Conservation (phyloP, 2,113 vertebrate species). For the Myanophis thanlyinensis region DNA sequence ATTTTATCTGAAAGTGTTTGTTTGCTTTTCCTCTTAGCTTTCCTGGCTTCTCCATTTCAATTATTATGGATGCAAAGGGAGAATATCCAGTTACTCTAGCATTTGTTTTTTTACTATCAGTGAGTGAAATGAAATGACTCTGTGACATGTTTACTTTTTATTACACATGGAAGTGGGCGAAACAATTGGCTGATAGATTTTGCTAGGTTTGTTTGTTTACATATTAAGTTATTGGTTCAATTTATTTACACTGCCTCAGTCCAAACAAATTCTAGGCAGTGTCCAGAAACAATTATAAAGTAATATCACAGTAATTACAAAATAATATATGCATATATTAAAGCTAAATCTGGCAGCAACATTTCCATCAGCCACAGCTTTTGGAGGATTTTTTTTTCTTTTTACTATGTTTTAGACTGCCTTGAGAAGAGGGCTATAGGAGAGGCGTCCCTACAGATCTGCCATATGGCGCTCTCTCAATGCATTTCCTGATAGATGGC, state of each 20-base stretch:
- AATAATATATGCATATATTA: not conserved
- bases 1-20: not conserved
- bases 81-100: not conserved
- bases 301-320: not conserved
- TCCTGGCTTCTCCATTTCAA: not conserved
- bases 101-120: not conserved
- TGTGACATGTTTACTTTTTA: not conserved
- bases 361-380: not conserved
- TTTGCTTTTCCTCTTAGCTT: not conserved
- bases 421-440: not conserved
- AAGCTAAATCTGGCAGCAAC: not conserved
- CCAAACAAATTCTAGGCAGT: not conserved
- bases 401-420: not conserved
- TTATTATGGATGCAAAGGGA: not conserved
- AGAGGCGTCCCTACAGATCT: not conserved
- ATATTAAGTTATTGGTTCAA: not conserved
- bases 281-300: not conserved
- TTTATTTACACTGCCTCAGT: not conserved
- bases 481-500: not conserved
- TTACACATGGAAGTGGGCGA: not conserved
- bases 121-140: not conserved
- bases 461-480: not conserved
- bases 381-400: not conserved
- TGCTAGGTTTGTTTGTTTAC: not conserved
- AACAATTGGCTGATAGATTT: not conserved